A percentile compares a stretch with the other conserved stretches of the same genome.
Conservation (phyloP, 2,113 vertebrate species). For the Gobiocypris rarus region DNA sequence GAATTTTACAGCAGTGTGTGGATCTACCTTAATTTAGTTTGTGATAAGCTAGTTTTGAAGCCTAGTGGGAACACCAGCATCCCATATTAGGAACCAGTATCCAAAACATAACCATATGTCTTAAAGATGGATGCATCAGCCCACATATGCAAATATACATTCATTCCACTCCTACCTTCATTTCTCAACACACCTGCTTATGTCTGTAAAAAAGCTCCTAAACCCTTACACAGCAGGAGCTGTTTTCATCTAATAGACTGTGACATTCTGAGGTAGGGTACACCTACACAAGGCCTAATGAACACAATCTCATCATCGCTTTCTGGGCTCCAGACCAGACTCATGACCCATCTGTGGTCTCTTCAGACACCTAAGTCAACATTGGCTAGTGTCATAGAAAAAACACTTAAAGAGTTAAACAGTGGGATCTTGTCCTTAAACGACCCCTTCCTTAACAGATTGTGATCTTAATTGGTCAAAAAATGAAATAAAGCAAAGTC, state of each 20-base stretch:
- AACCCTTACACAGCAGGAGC: slow-evolving; percentile 3
- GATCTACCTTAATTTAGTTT: not conserved
- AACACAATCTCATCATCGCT: slow-evolving; percentile 61
- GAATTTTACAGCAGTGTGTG: not conserved
- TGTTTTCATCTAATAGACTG: slow-evolving; percentile 42
- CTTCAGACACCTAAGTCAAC: slow-evolving; percentile 77
- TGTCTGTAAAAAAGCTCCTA: slow-evolving; percentile 4
- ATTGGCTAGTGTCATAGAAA: slow-evolving; percentile 64
- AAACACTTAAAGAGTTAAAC: slow-evolving; percentile 56
- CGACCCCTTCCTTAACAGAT: slow-evolving; percentile 13
- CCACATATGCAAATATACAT: slow-evolving; percentile 8
- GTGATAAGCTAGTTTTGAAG: not conserved
- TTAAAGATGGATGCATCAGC: not conserved
- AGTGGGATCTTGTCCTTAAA: slow-evolving; percentile 30
- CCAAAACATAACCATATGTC: not conserved
- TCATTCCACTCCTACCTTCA: slow-evolving; percentile 9
- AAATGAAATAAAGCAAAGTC: slow-evolving; percentile 25
- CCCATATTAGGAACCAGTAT: not conserved
- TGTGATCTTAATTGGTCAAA: slow-evolving; percentile 27
- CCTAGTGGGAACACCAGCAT: not conserved
- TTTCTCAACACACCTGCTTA: slow-evolving; percentile 19
- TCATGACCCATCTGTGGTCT: slow-evolving; percentile 71
- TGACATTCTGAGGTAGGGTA: slow-evolving; percentile 43
- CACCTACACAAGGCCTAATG: slow-evolving; percentile 41
- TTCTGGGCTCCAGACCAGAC: slow-evolving; percentile 65